Conservation (phyloP, 2,113 vertebrate genomes). For the Lampris incognitus region DNA sequence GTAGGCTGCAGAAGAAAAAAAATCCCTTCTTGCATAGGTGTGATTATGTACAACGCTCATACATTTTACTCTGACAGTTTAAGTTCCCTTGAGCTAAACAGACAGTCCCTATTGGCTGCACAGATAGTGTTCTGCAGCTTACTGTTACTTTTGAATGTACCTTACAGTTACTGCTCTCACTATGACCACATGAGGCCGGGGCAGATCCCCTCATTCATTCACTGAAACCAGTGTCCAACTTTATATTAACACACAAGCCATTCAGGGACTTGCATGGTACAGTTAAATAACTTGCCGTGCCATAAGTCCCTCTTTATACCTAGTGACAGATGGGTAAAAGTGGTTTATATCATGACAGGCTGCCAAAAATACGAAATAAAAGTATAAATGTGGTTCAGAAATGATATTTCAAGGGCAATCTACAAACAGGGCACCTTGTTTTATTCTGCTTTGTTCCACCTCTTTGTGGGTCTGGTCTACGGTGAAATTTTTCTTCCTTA, state of each 20-base stretch:
- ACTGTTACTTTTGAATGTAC: too few species aligned
- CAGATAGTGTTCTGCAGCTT: too few species aligned
- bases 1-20: constrained; percentile 2
- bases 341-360: constrained; percentile 15
- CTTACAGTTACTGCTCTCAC: too few species aligned
- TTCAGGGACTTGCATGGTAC: constrained; percentile 15
- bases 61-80: too few species aligned
- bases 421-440: background rate
- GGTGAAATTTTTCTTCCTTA: background rate
- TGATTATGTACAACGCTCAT: too few species aligned
- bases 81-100: too few species aligned
- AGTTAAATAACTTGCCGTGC: constrained; percentile 13
- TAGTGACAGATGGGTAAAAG: constrained; percentile 29
- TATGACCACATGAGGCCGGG: too few species aligned
- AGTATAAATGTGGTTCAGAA: constrained; percentile 2
- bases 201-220: constrained; percentile 25
- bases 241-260: too few species aligned
- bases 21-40: too few species aligned
- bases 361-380: constrained; percentile 30
- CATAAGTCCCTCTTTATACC: constrained; percentile 46
- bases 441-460: background rate
- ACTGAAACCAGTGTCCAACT: background rate
- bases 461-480: background rate
- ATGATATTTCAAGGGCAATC: background rate
- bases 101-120: too few species aligned